Percentiles rank a stretch among this genome's conserved stretches.
phyloP scores from a whole-genome alignment of 2,888 invertebrate species.

The Philaethria dido region DNA sequence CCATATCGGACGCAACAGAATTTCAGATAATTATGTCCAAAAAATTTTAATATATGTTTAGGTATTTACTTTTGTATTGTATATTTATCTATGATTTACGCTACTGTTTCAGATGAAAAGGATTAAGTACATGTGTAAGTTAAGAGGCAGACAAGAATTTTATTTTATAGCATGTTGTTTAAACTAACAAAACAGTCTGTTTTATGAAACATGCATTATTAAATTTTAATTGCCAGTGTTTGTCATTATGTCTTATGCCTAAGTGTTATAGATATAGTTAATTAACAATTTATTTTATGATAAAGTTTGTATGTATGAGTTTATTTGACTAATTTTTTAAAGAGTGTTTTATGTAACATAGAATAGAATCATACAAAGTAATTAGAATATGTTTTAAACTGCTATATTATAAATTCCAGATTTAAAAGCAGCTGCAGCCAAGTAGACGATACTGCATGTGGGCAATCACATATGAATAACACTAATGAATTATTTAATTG shows the following conservation, averaged over 20 bases:
- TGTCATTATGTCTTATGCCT: slow-evolving; percentile 2
- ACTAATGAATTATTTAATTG: slow-evolving; percentile 55
- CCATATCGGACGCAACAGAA: not conserved
- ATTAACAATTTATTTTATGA: not conserved
- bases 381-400: not conserved
- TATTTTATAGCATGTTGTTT: slow-evolving; percentile 37
- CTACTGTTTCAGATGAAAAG: slow-evolving; percentile 73
- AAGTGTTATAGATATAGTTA: not conserved
- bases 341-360: slow-evolving; percentile 14
- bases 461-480: slow-evolving; percentile 11
- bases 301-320: not conserved
- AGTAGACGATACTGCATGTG: slow-evolving; percentile 48
- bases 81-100: slow-evolving; percentile 34
- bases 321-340: slow-evolving; percentile 12
- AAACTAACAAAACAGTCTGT: slow-evolving; percentile 38
- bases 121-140: slow-evolving; percentile 65
- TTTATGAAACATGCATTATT: not conserved
- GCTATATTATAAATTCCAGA: slow-evolving; percentile 52
- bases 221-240: slow-evolving; percentile 5
- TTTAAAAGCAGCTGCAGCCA: slow-evolving; percentile 56
- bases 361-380: not conserved
- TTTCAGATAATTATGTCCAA: not conserved
- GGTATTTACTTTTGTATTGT: slow-evolving; percentile 35
- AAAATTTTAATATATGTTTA: slow-evolving; percentile 1
- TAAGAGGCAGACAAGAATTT: slow-evolving; percentile 51